These are phyloP conservation scores for Andrena bucephala DNA, from an alignment of 2,888 invertebrate genomes.

Conservation along the genomic window DNA sequence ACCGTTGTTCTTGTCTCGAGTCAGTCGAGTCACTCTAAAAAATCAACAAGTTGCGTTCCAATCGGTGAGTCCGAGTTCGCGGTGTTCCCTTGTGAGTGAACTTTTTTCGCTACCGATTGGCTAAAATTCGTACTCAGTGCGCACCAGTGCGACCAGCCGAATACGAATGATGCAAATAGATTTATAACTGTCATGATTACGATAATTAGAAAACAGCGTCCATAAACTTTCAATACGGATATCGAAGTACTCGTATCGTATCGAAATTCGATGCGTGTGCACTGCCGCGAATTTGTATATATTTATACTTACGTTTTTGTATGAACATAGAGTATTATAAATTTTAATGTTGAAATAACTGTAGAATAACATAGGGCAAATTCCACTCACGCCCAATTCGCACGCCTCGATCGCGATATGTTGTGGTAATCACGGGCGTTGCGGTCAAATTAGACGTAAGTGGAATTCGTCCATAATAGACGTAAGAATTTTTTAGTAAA, in stretches of 20 bases:
- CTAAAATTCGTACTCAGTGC: too few species aligned
- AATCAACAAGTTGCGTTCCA: too few species aligned
- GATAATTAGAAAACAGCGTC: constrained; percentile 3
- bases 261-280: constrained; percentile 18
- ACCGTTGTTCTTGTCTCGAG: too few species aligned
- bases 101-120: too few species aligned
- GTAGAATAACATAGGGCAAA: constrained; percentile 3
- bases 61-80: too few species aligned
- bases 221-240: constrained; percentile 10
- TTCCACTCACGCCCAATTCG: too few species aligned
- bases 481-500: constrained; percentile 34
- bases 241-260: constrained; percentile 18
- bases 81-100: too few species aligned
- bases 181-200: constrained; percentile 1
- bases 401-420: too few species aligned
- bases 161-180: background rate
- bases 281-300: constrained; percentile 48
- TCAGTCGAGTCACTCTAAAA: too few species aligned
- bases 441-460: too few species aligned
- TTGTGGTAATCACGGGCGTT: too few species aligned
- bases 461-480: background rate
- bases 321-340: constrained; percentile 37
- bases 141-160: too few species aligned
- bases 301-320: constrained; percentile 57
- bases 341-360: background rate